Evolutionary conservation across 2,113 vertebrate species (phyloP), one percentile per base, ranked within the genome.

Genomic region (Myrmecophaga tridactyla): DNA sequence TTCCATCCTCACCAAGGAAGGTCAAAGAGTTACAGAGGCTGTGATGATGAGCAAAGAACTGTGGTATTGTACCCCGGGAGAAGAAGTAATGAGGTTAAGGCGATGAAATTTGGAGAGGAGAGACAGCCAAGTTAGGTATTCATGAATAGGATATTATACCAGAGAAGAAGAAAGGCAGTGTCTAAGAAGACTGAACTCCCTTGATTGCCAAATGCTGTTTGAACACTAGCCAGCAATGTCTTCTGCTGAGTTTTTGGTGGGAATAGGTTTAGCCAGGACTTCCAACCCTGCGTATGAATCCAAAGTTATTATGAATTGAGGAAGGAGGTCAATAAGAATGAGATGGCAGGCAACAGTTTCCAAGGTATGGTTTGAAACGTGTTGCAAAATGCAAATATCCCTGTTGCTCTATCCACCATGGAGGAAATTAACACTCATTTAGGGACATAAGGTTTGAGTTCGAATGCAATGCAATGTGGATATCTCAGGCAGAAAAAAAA

Each of bases 11-110:
- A 86, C 86, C 31, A 69, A 29, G 67, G 81, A 86, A 97, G 95
- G 90, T 96, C 86, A 96, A 80, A 88, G 90, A 69, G 69, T 87
- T 82, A 87, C 4, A 7, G 89, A 94, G 87, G 62, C 46, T 46
- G 81, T 43, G 51, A 56, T 53, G 90, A 92, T 65, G 86, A 95
- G 81, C 88, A 92, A 83, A 92, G 78, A 25, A 85, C 76, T 69
- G 56, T 36, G 43, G 91, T 60, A 93, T 92, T 94, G 53, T 63
- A 86, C 69, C 72, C 39, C 60, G 86, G 83, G 92, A 96, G 69
- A 90, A 96, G 88, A 94, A 72, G 89, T 94, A 97, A 97, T 94
- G 96, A 97, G 92, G 89, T n/a, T 36, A 46, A n/a, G 70, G 90
- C 89, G 94, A 85, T 67, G 92, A 90, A 89, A 94, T 89, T 92